Percentiles rank a stretch among this genome's conserved stretches.
Conservation (phyloP, 2,797 vertebrate species). For the Xenops minutus region DNA sequence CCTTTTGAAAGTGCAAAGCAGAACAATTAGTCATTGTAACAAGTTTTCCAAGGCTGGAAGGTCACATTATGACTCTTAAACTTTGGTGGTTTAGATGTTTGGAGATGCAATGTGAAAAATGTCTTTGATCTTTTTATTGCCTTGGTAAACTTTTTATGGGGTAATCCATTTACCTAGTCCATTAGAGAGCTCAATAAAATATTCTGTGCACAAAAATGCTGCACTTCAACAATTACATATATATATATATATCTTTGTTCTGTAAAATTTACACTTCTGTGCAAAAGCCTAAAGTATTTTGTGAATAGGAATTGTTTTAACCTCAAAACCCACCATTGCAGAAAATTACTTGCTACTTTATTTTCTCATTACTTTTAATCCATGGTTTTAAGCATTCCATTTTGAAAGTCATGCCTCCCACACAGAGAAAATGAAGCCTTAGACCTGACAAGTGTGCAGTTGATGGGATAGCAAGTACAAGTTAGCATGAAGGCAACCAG, state of each 20-base stretch:
- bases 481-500: background rate
- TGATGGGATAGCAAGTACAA: background rate
- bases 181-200: slow-evolving; percentile 53
- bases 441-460: background rate
- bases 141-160: slow-evolving; percentile 58
- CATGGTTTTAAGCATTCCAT: background rate
- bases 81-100: slow-evolving; percentile 50
- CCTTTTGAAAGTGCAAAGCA: slow-evolving; percentile 57
- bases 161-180: slow-evolving; percentile 44
- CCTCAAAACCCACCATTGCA: background rate
- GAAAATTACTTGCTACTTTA: background rate
- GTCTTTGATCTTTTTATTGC: slow-evolving; percentile 69
- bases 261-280: slow-evolving; percentile 2
- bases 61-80: slow-evolving; percentile 52
- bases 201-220: slow-evolving; percentile 32
- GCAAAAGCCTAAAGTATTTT: slow-evolving; percentile 12
- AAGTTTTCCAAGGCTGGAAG: slow-evolving; percentile 50
- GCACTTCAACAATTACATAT: background rate
- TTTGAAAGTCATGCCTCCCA: background rate
- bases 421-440: background rate
- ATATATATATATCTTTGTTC: background rate
- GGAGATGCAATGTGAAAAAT: slow-evolving; percentile 60
- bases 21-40: slow-evolving; percentile 62
- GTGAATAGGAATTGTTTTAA: background rate
- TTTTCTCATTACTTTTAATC: background rate